Evolutionary conservation across 2,113 vertebrate species (phyloP).

Genomic region (Ondatra zibethicus): DNA sequence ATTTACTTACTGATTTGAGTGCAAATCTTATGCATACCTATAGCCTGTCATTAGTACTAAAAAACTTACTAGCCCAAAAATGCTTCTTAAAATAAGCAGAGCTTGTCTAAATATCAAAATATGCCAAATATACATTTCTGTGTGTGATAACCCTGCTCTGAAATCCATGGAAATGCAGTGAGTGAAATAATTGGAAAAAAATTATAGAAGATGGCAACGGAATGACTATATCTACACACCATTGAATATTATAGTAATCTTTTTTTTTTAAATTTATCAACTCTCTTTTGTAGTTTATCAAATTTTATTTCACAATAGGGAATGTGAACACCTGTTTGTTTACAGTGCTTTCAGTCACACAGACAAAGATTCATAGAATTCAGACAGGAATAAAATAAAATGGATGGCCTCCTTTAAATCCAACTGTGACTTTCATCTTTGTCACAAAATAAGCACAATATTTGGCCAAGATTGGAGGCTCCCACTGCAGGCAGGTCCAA

Average conservation of each 20-base stretch:
- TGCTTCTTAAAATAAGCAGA: neutral
- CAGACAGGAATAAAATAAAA: slow-evolving; percentile 72
- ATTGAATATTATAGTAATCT: neutral
- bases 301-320: slow-evolving; percentile 57
- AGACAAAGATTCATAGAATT: slow-evolving; percentile 41
- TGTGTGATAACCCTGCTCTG: too few species aligned
- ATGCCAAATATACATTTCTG: too few species aligned
- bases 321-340: slow-evolving; percentile 69
- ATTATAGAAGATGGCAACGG: neutral
- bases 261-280: slow-evolving; percentile 40
- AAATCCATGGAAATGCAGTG: neutral
- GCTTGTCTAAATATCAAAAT: neutral
- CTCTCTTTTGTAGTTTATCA: neutral
- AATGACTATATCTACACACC: neutral
- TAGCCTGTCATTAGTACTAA: neutral
- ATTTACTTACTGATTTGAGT: slow-evolving; percentile 38
- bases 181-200: neutral
- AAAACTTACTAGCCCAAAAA: neutral
- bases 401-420: slow-evolving; percentile 66
- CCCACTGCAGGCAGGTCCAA: slow-evolving; percentile 60
- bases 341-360: slow-evolving; percentile 69
- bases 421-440: slow-evolving; percentile 75
- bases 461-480: slow-evolving; percentile 73
- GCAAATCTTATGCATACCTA: neutral
- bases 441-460: slow-evolving; percentile 76